Evolutionary conservation across 2,113 vertebrate species (phyloP), one percentile per base, ranked within the genome.

Genomic region (Leucopsar rothschildi): DNA sequence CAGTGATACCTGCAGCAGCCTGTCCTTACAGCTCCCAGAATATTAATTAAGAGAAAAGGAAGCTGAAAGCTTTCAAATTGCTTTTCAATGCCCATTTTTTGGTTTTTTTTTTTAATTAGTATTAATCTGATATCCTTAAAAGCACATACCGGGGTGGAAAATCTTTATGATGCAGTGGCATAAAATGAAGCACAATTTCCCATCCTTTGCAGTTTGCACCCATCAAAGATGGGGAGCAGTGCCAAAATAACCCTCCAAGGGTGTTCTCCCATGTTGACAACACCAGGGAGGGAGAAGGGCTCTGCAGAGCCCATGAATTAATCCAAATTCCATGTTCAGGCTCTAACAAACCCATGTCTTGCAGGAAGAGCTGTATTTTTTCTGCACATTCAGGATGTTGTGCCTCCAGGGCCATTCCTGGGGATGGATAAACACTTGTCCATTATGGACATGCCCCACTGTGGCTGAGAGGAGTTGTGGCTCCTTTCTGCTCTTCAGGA

Each of bases 371-470:
- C 10, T 63, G 35, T 7, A 3, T 28, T 84, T 88, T 33, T 18
- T 5, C 20, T 1, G 9, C 25, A 37, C 7, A 4, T 42, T 19
- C 2, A 0, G 7, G 28, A 8, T 9, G 2, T 3, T 5, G 2
- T 40, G 15, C 70, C 35, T 27, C 25, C 61, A 49, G 18, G n/a
- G 47, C 22, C 2, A 1, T 21, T 59, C 59, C 57, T 33, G 22
- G 11, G 23, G 25, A 7, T 7, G 22, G 7, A 60, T 11, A 9
- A 7, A 21, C 2, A 5, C 14, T 5, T 27, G 12, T 9, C 28
- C 42, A 5, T 24, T 3, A 6, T 9, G 27, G 42, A 60, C 2
- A 1, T 3, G 17, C 8, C 73, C 37, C 3, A 0, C 11, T 23
- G 3, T 3, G 25, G 31, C 9, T 76, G 42, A 23, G 42, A 50